Evolutionary conservation across 2,797 vertebrate species (phyloP).

Genomic region (Momotus momota): DNA sequence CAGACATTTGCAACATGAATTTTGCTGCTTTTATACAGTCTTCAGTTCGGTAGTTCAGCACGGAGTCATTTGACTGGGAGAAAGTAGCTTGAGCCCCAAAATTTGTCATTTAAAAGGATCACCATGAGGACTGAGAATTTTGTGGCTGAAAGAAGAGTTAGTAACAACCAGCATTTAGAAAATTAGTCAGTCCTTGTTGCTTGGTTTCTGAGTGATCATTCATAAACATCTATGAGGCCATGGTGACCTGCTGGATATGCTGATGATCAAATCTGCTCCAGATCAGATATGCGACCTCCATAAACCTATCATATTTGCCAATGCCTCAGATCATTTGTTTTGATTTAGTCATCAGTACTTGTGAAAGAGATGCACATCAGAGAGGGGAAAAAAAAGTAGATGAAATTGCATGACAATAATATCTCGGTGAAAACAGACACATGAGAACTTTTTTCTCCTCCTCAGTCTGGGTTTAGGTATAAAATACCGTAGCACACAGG

Average conservation of each 20-base stretch:
- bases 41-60: conserved; percentile 12
- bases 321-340: neutral
- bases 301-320: neutral
- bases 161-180: neutral
- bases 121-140: neutral
- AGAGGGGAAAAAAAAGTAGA: neutral
- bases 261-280: neutral
- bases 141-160: neutral
- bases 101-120: neutral
- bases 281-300: neutral
- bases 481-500: neutral
- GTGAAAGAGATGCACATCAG: neutral
- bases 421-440: neutral
- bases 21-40: neutral
- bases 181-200: neutral
- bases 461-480: neutral
- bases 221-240: neutral
- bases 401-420: neutral
- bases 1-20: conserved; percentile 11
- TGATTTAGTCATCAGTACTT: neutral
- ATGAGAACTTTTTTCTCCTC: neutral
- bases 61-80: conserved; percentile 3
- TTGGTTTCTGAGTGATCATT: neutral
- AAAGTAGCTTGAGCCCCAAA: neutral
- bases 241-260: neutral